phyloP scores from a whole-genome alignment of 2,888 invertebrate species.

The Drosophila nr. medialis region DNA sequence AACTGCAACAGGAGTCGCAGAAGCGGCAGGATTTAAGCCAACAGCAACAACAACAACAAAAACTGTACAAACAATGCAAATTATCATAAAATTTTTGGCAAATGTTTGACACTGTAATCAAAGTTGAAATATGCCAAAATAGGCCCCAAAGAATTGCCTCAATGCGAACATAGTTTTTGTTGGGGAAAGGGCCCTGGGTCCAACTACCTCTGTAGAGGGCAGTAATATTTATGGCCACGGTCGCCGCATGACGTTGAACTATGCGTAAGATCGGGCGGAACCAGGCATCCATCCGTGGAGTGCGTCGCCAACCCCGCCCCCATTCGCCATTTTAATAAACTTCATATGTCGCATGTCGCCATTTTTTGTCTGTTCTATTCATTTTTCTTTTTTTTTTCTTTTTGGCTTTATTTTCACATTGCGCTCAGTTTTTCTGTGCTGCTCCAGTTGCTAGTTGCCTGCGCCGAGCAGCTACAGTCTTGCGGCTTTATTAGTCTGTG shows the following conservation, averaged over 20 bases:
- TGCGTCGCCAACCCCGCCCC: constrained; percentile 2
- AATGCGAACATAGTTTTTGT: constrained; percentile 11
- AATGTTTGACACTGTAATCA: constrained; percentile 73
- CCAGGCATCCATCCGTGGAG: constrained; percentile 1
- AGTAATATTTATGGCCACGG: constrained; percentile 72
- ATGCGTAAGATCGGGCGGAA: constrained; percentile 62
- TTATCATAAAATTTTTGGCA: constrained; percentile 67
- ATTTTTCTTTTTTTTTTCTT: constrained; percentile 32
- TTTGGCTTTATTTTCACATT: constrained; percentile 53
- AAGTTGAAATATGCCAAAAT: constrained; percentile 63
- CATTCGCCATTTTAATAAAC: constrained; percentile 80
- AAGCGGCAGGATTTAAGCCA: constrained; percentile 39
- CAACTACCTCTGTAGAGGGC: constrained; percentile 15
- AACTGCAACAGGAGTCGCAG: constrained; percentile 57
- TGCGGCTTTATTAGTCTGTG: constrained; percentile 83
- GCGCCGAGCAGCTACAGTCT: constrained; percentile 62
- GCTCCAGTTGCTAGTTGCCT: constrained; percentile 13
- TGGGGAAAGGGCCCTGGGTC: background rate
- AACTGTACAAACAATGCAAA: constrained; percentile 47
- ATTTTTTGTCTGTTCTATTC: constrained; percentile 60
- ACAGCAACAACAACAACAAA: constrained; percentile 38
- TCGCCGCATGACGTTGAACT: constrained; percentile 77
- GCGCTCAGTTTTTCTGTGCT: constrained; percentile 28
- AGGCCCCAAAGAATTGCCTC: constrained; percentile 21
- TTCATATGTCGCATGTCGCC: constrained; percentile 83